phyloP scores from a whole-genome alignment of 2,888 invertebrate species.

The Caenorhabditis imperialis region DNA sequence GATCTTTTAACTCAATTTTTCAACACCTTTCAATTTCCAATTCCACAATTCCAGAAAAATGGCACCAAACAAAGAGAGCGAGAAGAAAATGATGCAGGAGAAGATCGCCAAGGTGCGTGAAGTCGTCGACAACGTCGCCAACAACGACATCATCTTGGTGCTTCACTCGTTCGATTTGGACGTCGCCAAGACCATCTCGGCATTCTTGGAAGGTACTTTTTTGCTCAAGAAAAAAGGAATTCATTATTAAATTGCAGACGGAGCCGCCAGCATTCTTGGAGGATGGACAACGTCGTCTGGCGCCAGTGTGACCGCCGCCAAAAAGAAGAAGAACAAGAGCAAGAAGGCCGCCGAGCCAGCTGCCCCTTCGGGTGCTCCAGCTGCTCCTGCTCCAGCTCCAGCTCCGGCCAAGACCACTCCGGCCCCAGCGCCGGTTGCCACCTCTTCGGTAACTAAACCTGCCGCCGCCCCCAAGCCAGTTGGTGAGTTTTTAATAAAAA shows the following conservation, averaged over 20 bases:
- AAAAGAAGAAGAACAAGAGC: conserved; percentile 72
- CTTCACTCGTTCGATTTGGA: conserved; percentile 80
- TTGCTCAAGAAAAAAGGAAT: too few species aligned
- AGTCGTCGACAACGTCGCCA: conserved; percentile 78
- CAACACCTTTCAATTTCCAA: too few species aligned
- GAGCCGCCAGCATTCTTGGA: conserved; percentile 71
- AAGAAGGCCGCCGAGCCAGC: conserved; percentile 49
- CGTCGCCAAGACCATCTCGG: conserved; percentile 80
- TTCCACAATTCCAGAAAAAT: conserved; percentile 63
- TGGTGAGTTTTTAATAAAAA: conserved; percentile 6
- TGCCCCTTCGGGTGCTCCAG: conserved; percentile 24
- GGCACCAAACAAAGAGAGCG: conserved; percentile 67
- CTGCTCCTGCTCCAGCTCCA: conserved; percentile 5
- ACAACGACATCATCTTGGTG: conserved; percentile 80
- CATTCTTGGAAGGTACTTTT: conserved; percentile 80
- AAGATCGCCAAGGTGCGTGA: conserved; percentile 79
- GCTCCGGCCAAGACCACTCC: conserved; percentile 33
- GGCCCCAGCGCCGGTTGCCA: conserved; percentile 44
- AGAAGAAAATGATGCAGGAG: conserved; percentile 72
- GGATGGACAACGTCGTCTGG: conserved; percentile 71
- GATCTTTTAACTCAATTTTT: not conserved
- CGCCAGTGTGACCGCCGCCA: conserved; percentile 45
- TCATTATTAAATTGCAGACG: conserved; percentile 56
- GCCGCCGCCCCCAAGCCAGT: conserved; percentile 25
- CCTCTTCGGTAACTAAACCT: conserved; percentile 52